Evolutionary conservation across 2,797 vertebrate species (phyloP), one percentile per base, ranked within the genome.

Genomic region (Limosa lapponica): DNA sequence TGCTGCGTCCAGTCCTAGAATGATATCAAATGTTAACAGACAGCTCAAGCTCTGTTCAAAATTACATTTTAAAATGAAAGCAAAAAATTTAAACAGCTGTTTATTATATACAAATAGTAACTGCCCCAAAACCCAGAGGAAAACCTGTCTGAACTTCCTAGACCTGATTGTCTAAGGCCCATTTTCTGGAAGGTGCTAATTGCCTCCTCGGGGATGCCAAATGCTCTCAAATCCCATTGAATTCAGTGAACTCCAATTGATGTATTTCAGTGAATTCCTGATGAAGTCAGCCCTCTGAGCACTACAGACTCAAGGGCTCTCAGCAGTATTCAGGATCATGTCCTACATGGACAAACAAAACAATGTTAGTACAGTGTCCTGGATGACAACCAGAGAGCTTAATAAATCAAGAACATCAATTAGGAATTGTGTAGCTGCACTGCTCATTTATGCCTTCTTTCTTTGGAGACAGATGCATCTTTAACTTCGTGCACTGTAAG

Each of bases 121-220:
- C 62, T 88, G 62, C 64, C 51, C 28, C 54, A 88, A 94, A 82
- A 78, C 79, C 58, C 72, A 70, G 43, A 72, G 77, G 77, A 96
- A 95, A 93, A 93, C 59, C 73, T 95, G 59, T 89, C 85, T 89
- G 73, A 89, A 88, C 69, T 86, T 89, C 25, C 70, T 83, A 87
- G 52, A 92, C 52, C 22, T 49, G 34, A 73, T 75, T 82, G 87
- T 97, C 89, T 87, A 82, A 91, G 69, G 73, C 65, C 70, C 2
- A 5, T 79, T 88, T 95, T 95, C 90, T 90, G 48, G 61, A 95
- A 95, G 88, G 86, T 91, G 94, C 82, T 96, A 95, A 96, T 95
- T 96, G 88, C 89, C 67, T 96, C 93, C 94, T 94, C 77, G 87
- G 96, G 93, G 91, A 95, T 87, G 67, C 71, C 85, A 91, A 92